Evolutionary conservation across 2,888 invertebrate genomes (phyloP).

Genomic region (Lacanobia oleracea): DNA sequence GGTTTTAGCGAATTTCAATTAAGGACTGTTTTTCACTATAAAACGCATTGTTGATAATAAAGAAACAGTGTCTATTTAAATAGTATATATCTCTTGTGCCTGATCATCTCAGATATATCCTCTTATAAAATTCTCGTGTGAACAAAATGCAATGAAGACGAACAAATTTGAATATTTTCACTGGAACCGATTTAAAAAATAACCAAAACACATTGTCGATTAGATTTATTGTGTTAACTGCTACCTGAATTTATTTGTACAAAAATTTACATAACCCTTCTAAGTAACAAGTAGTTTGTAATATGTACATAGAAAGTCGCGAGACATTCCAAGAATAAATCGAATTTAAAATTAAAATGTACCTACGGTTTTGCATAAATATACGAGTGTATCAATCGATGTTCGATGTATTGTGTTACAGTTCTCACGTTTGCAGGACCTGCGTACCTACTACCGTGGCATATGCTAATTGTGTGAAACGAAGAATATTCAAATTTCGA

Average conservation of each 20-base stretch:
- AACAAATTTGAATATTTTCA: conserved; percentile 37
- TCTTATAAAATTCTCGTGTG: conserved; percentile 35
- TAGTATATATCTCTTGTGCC: background rate
- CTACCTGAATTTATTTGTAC: conserved; percentile 53
- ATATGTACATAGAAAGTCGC: conserved; percentile 47
- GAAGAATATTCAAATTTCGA: conserved; percentile 53
- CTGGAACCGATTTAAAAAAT: conserved; percentile 25
- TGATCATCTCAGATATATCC: background rate
- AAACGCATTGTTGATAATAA: too few species aligned
- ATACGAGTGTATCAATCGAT: conserved; percentile 79
- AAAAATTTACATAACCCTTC: conserved; percentile 56
- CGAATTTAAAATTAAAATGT: conserved; percentile 70
- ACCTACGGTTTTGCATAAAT: conserved; percentile 73
- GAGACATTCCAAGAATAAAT: conserved; percentile 65
- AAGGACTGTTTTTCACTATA: too few species aligned
- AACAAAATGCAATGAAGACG: conserved; percentile 23
- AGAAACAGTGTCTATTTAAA: too few species aligned
- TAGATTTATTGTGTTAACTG: conserved; percentile 54
- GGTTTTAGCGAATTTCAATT: background rate
- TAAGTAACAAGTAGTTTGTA: conserved; percentile 27
- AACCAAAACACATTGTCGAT: conserved; percentile 32
- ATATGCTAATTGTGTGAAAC: conserved; percentile 78
- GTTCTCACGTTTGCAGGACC: conserved; percentile 78
- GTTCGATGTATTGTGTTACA: conserved; percentile 61
- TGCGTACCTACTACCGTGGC: conserved; percentile 43